phyloP scores from a whole-genome alignment of 2,113 vertebrate species.

The Rallus limicola region DNA sequence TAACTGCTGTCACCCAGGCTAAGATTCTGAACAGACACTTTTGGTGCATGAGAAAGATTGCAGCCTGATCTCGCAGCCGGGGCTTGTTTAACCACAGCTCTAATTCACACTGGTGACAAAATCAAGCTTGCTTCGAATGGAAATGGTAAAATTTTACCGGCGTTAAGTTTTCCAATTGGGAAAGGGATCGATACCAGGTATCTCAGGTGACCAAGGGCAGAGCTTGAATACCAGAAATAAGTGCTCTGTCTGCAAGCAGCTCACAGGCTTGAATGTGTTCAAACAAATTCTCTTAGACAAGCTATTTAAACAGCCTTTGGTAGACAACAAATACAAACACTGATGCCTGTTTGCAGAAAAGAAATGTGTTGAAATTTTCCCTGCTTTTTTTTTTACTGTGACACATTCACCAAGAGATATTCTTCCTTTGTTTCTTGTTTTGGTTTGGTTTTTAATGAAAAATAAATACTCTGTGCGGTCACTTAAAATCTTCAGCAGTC shows the following conservation, averaged over 20 bases:
- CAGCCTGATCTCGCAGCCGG: neutral
- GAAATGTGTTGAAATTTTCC: neutral
- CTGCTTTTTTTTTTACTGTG: neutral
- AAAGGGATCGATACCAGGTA: neutral
- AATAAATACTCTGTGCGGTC: neutral
- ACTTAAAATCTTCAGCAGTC: neutral
- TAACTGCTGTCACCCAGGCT: neutral
- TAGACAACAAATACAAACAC: neutral
- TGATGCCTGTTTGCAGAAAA: neutral
- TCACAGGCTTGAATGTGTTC: neutral
- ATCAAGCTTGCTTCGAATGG: neutral
- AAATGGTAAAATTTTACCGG: neutral
- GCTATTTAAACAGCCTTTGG: neutral
- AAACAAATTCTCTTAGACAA: neutral
- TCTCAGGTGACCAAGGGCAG: neutral
- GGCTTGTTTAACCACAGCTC: neutral
- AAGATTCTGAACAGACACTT: neutral
- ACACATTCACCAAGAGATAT: neutral
- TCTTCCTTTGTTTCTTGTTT: neutral
- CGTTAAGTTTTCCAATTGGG: neutral
- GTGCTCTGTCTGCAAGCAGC: neutral
- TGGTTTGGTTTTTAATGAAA: neutral
- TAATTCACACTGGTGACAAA: neutral
- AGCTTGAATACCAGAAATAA: neutral
- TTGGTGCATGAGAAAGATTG: neutral